phyloP scores from a whole-genome alignment of 2,113 vertebrate species.

The human (Homo sapiens) region DNA sequence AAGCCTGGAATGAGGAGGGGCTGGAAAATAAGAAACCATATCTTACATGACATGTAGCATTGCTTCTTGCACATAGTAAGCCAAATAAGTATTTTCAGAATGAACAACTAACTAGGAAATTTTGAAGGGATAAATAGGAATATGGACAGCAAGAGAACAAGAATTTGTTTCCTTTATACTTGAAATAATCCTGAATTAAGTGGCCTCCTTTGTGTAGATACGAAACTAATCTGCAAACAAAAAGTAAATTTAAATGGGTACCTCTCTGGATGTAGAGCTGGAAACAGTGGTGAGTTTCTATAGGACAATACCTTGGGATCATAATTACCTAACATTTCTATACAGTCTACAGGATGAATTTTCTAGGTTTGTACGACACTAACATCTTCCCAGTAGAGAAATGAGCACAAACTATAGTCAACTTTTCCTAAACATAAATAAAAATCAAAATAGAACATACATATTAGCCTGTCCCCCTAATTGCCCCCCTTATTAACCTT shows the following conservation, averaged over 20 bases:
- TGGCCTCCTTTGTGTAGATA: not conserved
- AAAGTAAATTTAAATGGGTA: not conserved
- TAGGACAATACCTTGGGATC: not conserved
- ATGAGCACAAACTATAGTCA: not conserved
- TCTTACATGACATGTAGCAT: not conserved
- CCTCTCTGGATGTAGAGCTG: not conserved
- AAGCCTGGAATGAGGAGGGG: not conserved
- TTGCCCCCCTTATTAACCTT: not conserved
- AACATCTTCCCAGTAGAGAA: not conserved
- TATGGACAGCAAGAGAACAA: not conserved
- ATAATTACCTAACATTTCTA: not conserved
- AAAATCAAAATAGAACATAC: not conserved
- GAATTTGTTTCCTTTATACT: not conserved
- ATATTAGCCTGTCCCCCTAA: not conserved
- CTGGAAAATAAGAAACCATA: not conserved
- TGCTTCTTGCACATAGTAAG: not conserved
- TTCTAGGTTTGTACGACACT: not conserved
- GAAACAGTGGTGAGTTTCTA: not conserved
- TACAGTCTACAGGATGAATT: not conserved
- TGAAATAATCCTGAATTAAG: not conserved
- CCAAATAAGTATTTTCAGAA: conserved; percentile 14
- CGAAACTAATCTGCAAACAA: conserved; percentile 4
- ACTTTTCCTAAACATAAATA: not conserved
- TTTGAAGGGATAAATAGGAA: not conserved
- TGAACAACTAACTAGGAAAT: not conserved